Conservation (phyloP, 2,113 vertebrate species). For the Alligator sinensis region DNA sequence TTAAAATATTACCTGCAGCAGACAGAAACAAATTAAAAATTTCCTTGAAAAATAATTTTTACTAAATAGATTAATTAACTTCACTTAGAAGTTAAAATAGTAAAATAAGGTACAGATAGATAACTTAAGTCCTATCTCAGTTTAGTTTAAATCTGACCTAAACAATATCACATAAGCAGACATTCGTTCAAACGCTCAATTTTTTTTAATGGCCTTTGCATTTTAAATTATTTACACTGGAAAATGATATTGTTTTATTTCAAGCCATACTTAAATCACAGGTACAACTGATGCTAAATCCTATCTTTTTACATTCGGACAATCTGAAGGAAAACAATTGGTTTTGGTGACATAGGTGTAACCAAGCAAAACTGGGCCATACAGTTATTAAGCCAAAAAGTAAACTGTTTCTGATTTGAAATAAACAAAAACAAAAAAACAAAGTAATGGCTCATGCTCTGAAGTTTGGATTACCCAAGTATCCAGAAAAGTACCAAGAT, state of each 20-base stretch:
- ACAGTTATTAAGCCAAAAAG: neutral
- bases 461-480: neutral
- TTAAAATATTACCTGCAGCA: neutral
- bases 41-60: neutral
- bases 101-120: too few species aligned
- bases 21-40: constrained; percentile 19
- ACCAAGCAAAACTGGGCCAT: neutral
- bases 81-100: neutral
- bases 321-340: too few species aligned
- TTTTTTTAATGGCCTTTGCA: neutral
- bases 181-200: neutral
- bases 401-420: neutral
- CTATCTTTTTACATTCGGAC: too few species aligned
- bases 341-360: neutral
- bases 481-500: neutral
- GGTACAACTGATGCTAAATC: too few species aligned
- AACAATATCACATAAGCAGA: neutral
- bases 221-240: neutral
- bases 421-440: neutral
- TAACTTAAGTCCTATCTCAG: neutral
- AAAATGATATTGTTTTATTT: neutral
- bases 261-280: too few species aligned
- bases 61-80: neutral
- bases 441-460: neutral
- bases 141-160: neutral